These are phyloP conservation scores for Dascyllus trimaculatus DNA, from an alignment of 2,113 vertebrate genomes.

Conservation along the genomic window DNA sequence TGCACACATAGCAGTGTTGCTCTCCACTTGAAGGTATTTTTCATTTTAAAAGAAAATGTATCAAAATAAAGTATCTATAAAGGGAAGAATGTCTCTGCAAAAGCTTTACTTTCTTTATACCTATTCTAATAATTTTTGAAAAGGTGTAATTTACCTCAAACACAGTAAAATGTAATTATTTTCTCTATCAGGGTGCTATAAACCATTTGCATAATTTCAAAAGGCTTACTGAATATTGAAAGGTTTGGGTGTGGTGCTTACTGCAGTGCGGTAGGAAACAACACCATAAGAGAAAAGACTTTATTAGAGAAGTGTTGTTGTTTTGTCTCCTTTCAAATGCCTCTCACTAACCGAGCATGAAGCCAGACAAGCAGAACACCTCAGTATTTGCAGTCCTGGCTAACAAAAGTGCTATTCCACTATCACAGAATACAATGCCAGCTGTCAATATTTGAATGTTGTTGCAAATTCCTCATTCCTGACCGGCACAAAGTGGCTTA, in stretches of 20 bases:
- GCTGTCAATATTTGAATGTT: constrained; percentile 4
- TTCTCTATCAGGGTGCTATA: neutral
- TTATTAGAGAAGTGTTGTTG: neutral
- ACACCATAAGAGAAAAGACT: neutral
- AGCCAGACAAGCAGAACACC: neutral
- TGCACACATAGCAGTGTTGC: neutral
- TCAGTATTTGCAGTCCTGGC: neutral
- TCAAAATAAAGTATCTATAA: too few species aligned
- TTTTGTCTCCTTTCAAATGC: neutral
- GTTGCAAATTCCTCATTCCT: constrained; percentile 26
- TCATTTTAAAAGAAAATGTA: too few species aligned
- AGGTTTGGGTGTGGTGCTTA: neutral
- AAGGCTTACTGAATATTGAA: neutral
- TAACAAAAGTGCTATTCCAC: neutral
- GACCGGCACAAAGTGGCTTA: constrained; percentile 5
- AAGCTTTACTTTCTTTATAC: neutral
- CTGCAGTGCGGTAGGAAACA: too few species aligned
- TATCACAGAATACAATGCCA: constrained; percentile 1
- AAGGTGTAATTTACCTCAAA: neutral
- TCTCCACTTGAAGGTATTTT: neutral
- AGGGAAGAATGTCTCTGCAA: too few species aligned
- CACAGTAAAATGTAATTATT: too few species aligned
- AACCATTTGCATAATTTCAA: neutral
- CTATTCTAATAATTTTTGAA: neutral
- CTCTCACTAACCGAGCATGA: neutral